Base-by-base conservation (phyloP, 1,140 invertebrate genomes). In the Subanguina moxae region DNA sequence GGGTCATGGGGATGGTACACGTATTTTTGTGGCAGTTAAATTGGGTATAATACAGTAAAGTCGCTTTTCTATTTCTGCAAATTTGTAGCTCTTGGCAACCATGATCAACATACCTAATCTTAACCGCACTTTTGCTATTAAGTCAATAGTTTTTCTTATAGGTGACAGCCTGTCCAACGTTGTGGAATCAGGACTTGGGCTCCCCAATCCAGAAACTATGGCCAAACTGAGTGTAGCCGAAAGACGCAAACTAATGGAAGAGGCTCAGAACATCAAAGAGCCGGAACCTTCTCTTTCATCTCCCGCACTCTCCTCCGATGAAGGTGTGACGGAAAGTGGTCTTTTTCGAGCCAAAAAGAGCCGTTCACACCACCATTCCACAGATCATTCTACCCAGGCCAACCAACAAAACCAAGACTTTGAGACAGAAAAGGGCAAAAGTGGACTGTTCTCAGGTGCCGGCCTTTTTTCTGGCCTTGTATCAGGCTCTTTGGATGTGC, bases 391-490 rank as follows among this genome's bases (percentile, higher is more conserved):
- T 28, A 25, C 19, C 21, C 28, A 15, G 9, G 17, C 30, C 71
- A 3, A 57, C 62, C 8, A 19, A 27, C 48, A 52, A 52, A 52
- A 15, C n/a, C 48, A 52, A 23, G 25, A 43, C 8, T 25, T 64
- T 1, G 27, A 21, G 38, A 19, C 30, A 32, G 25, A 70, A 21
- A n/a, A 58, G n/a, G 21, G 19, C 43, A 43, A 17, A 5, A 28
- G 23, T 7, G 59, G 56, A n/a, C 28, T 77, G n/a, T 70, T 46
- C 23, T 19, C 67, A 23, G 43, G 61, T 15, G 74, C 74, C 28
- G 74, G 76, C 8, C 68, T 76, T 15, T 77, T 80, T 27, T 78
- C 77, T 15, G 73, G 73, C 11, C n/a, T 78, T 9, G 77, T 78
- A 11, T 69, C 42, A 48, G 77, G 74, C 7, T 48, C 62, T 27